These are phyloP conservation scores for Drosophila mimetica DNA, from an alignment of 2,888 invertebrate species.

Conservation along the genomic window DNA sequence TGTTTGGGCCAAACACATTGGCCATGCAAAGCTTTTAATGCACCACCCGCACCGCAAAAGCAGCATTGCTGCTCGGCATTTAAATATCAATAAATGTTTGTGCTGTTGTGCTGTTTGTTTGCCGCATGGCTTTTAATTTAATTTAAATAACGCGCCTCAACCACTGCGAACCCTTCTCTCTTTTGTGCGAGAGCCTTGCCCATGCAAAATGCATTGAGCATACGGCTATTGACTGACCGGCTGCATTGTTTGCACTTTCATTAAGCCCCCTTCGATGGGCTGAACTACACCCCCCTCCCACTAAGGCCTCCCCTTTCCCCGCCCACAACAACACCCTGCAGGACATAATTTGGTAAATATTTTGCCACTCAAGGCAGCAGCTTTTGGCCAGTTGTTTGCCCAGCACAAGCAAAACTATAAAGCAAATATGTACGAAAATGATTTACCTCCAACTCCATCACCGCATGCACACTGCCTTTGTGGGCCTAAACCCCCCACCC, in stretches of 20 bases:
- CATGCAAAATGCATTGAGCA: conserved; percentile 52
- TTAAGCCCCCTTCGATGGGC: conserved; percentile 38
- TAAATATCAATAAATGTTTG: conserved; percentile 76
- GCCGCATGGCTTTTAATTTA: conserved; percentile 72
- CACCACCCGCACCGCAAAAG: conserved; percentile 65
- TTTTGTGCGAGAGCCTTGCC: not conserved
- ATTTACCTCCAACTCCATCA: conserved; percentile 29
- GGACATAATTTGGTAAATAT: conserved; percentile 58
- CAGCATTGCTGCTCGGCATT: conserved; percentile 54
- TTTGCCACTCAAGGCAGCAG: conserved; percentile 65
- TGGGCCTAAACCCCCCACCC: too few species aligned
- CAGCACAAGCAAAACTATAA: conserved; percentile 54
- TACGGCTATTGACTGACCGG: conserved; percentile 29
- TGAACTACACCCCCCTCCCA: conserved; percentile 18
- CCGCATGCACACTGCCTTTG: conserved; percentile 14
- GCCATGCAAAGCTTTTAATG: conserved; percentile 75
- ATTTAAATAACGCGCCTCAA: conserved; percentile 65
- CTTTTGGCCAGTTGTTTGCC: conserved; percentile 49
- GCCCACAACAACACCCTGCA: not conserved
- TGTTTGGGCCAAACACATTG: conserved; percentile 63
- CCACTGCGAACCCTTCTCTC: conserved; percentile 13
- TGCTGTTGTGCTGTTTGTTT: conserved; percentile 57
- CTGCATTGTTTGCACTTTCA: conserved; percentile 66
- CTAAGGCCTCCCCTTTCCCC: too few species aligned
- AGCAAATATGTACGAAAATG: conserved; percentile 50